Base-by-base conservation (phyloP, 2,113 vertebrate genomes). In the Candoia aspera region DNA sequence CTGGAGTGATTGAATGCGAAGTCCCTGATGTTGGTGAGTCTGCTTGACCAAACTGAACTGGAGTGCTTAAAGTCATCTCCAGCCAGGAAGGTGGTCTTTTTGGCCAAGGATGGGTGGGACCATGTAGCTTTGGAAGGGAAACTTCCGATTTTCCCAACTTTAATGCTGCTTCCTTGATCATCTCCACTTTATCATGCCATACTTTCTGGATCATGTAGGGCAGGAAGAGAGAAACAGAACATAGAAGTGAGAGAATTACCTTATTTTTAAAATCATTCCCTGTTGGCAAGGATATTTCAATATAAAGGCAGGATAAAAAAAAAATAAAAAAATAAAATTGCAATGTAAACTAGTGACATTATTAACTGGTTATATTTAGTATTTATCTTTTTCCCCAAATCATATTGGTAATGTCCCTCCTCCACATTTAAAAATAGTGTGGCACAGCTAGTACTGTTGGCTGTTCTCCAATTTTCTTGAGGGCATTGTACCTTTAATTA, bases 11-110 rank as follows among this genome's bases (percentile, higher is more conserved):
- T 55, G 73, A 79, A 13, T 94, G 93, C 42, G 37, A 88, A 1
- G 29, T 92, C 4, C n/a, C 90, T n/a, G 92, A 95, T 73, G 94
- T 89, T 6, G 94, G 94, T 95, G 17, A 92, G 94, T 92, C 9
- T 17, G 29, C 21, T 68, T 19, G 68, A 15, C n/a, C 68, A 33
- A 79, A 37, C n/a, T 8, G 68, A 37, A 37, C n/a, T 2, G 0
- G 2, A 33, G 6, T 73, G 57, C 23, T 88, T 10, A 26, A 53
- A 64, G 15, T 17, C 2, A 17, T 53, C 42, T 64, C 8, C 33
- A 57, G 3, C 84, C 84, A 86, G 26, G 26, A 29, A 86, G 4
- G 29, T 86, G 12, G n/a, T 86, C 85, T 86, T 86, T 57, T 17
- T 9, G 29, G 57, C 10, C n/a, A 87, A 87, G 55, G 9, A 87